Evolutionary conservation across 2,113 vertebrate genomes (phyloP).

Genomic region (Donacobius atricapilla): DNA sequence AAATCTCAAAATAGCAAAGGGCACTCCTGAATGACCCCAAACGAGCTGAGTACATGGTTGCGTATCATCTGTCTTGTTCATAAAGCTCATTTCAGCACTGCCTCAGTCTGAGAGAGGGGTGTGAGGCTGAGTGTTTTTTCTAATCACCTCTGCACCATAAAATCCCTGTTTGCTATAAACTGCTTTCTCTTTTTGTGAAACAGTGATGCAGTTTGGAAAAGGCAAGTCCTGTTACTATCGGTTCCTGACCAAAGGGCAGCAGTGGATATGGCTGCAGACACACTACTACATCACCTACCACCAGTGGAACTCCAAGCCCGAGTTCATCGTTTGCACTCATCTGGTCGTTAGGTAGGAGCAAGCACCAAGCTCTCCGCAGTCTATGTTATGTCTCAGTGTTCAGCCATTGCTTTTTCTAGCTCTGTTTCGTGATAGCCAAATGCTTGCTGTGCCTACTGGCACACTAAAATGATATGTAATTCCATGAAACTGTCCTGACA

Average conservation of each 20-base stretch:
- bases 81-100: background rate
- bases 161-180: background rate
- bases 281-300: conserved; percentile 89
- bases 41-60: background rate
- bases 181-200: background rate
- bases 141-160: background rate
- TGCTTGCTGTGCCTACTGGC: background rate
- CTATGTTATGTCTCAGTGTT: background rate
- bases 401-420: background rate
- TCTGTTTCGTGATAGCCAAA: background rate
- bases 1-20: background rate
- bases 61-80: background rate
- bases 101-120: background rate
- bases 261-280: conserved; percentile 88
- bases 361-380: background rate
- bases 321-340: conserved; percentile 88
- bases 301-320: conserved; percentile 91
- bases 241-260: conserved; percentile 88
- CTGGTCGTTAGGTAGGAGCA: conserved; percentile 81
- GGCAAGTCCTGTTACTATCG: conserved; percentile 89
- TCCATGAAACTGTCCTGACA: background rate
- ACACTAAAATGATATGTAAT: background rate
- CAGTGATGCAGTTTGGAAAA: conserved; percentile 89
- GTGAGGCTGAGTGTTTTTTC: background rate
- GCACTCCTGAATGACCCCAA: background rate